Base-by-base conservation (phyloP, 2,888 invertebrate species). In the Nomada lathburiana region DNA sequence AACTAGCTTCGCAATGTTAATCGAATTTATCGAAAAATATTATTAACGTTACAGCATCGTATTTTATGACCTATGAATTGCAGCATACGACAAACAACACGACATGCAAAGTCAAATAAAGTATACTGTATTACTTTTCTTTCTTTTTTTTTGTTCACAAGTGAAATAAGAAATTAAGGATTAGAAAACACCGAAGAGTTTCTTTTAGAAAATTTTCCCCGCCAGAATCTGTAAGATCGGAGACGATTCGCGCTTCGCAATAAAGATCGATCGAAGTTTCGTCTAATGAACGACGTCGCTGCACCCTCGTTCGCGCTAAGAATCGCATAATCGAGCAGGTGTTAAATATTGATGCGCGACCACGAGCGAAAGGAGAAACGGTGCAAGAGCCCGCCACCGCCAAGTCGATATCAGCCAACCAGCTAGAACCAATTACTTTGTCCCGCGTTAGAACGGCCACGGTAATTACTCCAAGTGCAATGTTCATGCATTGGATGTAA, bases 401-500 rank as follows among this genome's bases (percentile, higher is more conserved):
- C 53, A 36, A 70, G 69, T 53, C 69, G 64, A 65, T 74, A 70
- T 63, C 70, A 26, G 20, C 53, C 69, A 63, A 36, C 68, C 62
- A 47, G 59, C 74, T 53, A 71, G 70, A 71, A 71, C 80, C 81
- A 70, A 80, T 82, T 80, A 70, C 81, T 67, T 68, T 68, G 65
- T 72, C 79, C 64, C 75, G 81, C 68, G 81, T 80, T 75, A 68
- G 65, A 72, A 68, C 69, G 50, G 64, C 68, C 60, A 59, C 81
- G 68, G 81, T 82, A 77, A 82, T 82, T 82, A 82, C 81, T 50
- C 42, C 70, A 44, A 59, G 65, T 65, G 75, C 75, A 80, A 80
- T 75, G 74, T 57, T 72, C 80, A 71, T 71, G 80, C 80, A 80
- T 80, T 71, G 80, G 79, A 80, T 80, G 80, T 72, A 79, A 80